Conservation (phyloP, 2,888 invertebrate genomes). For the Ferdinandea cuprea region DNA sequence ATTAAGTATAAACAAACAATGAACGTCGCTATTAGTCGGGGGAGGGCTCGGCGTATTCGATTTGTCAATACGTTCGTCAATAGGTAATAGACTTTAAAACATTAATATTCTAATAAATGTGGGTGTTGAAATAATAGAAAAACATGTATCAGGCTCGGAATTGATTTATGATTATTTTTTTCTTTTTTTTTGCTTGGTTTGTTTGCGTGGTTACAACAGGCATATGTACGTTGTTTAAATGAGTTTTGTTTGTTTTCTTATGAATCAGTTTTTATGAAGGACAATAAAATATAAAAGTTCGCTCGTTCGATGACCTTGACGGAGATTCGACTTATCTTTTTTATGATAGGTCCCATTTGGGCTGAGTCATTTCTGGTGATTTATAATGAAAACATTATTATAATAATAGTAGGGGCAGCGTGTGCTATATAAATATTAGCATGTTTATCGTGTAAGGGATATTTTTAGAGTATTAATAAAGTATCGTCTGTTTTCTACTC, state of each 20-base stretch:
- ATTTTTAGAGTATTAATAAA: too few species aligned
- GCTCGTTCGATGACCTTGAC: not conserved
- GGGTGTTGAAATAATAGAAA: constrained; percentile 8
- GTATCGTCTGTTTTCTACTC: too few species aligned
- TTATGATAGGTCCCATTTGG: not conserved
- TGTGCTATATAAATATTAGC: too few species aligned
- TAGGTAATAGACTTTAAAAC: not conserved
- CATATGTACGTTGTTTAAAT: constrained; percentile 2
- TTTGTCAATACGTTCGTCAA: constrained; percentile 34
- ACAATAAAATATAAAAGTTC: not conserved
- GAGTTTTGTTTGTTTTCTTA: constrained; percentile 17
- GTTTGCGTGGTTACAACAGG: constrained; percentile 19
- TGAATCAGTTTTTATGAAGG: constrained; percentile 13
- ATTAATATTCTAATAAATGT: not conserved
- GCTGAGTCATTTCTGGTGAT: not conserved
- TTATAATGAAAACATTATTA: not conserved
- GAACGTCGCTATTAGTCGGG: constrained; percentile 9
- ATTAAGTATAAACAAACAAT: constrained; percentile 64
- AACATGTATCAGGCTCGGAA: not conserved
- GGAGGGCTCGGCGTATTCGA: constrained; percentile 4
- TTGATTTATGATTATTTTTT: too few species aligned
- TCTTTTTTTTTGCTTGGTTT: too few species aligned
- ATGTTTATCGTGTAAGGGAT: too few species aligned
- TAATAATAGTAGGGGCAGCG: too few species aligned
- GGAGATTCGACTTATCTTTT: not conserved